Conservation (phyloP, 1,140 invertebrate genomes). For the Aphaenogaster ashmeadi region DNA sequence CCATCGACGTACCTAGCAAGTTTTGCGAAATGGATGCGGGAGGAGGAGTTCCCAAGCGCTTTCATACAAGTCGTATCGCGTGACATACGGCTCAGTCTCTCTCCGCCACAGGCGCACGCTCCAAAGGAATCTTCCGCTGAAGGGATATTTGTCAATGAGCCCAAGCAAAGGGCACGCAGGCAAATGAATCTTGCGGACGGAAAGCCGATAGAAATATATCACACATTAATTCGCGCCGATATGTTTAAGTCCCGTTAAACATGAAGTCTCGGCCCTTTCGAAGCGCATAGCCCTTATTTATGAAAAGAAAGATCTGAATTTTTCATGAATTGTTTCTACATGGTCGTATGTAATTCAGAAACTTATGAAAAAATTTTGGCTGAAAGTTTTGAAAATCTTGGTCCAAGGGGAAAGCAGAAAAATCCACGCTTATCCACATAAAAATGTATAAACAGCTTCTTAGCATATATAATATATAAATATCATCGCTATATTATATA, state of each 20-base stretch:
- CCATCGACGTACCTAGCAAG: conserved; percentile 49
- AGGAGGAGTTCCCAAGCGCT: conserved; percentile 53
- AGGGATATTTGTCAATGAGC: conserved; percentile 72
- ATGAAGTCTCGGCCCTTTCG: too few relatives aligned
- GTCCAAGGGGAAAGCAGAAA: not conserved
- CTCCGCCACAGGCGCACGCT: not conserved
- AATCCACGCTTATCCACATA: not conserved
- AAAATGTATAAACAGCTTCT: not conserved
- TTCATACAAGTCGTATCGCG: conserved; percentile 65
- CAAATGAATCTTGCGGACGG: conserved; percentile 67
- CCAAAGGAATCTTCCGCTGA: conserved; percentile 47
- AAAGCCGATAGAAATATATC: conserved; percentile 43
- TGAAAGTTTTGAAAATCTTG: not conserved
- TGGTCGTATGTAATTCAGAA: not conserved
- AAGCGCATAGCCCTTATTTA: not conserved
- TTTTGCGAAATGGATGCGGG: conserved; percentile 60
- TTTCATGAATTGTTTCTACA: conserved; percentile 14
- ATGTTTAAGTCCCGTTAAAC: conserved; percentile 7
- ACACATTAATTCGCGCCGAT: conserved; percentile 22
- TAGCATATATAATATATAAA: not conserved
- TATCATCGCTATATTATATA: not conserved
- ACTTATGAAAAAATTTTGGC: not conserved
- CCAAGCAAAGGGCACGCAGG: conserved; percentile 65
- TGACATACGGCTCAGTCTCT: conserved; percentile 59
- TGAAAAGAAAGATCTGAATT: not conserved